These are phyloP conservation scores for Ianthella basta DNA, from an alignment of 37 sponge, comb jelly and placozoan genomes.

Conservation along the genomic window DNA sequence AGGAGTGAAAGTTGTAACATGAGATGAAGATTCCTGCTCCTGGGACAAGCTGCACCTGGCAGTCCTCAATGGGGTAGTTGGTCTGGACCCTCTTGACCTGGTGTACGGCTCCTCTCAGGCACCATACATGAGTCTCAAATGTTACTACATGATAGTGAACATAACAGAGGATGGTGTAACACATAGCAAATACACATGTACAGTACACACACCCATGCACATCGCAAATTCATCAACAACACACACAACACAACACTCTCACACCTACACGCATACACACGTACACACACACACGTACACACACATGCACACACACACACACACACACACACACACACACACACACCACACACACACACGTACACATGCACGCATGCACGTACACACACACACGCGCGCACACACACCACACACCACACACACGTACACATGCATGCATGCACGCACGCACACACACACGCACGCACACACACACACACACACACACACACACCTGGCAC, in stretches of 20 bases:
- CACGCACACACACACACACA: too few relatives aligned
- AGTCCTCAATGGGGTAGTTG: constrained; percentile 15
- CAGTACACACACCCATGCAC: constrained; percentile 18
- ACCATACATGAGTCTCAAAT: neutral
- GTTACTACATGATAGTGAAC: neutral
- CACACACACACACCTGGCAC: too few relatives aligned
- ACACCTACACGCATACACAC: neutral
- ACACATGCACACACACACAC: too few relatives aligned
- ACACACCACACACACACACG: too few relatives aligned
- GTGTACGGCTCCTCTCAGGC: neutral
- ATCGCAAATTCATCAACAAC: constrained; percentile 19
- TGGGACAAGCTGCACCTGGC: constrained; percentile 14
- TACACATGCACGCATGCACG: too few relatives aligned
- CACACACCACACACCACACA: too few relatives aligned
- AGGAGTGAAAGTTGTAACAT: constrained; percentile 67
- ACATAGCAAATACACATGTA: neutral
- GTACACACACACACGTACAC: too few relatives aligned
- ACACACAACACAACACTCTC: constrained; percentile 24
- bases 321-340: too few relatives aligned
- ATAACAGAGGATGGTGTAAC: neutral
- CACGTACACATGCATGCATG: too few relatives aligned
- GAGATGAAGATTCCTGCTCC: constrained; percentile 59
- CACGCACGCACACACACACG: too few relatives aligned
- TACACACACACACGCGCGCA: too few relatives aligned
- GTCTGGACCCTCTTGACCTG: constrained; percentile 28